A percentile compares a stretch with the other conserved stretches of the same genome.
These are phyloP conservation scores for Opisthocomus hoazin DNA, from an alignment of 2,113 vertebrate species.

Conservation along the genomic window DNA sequence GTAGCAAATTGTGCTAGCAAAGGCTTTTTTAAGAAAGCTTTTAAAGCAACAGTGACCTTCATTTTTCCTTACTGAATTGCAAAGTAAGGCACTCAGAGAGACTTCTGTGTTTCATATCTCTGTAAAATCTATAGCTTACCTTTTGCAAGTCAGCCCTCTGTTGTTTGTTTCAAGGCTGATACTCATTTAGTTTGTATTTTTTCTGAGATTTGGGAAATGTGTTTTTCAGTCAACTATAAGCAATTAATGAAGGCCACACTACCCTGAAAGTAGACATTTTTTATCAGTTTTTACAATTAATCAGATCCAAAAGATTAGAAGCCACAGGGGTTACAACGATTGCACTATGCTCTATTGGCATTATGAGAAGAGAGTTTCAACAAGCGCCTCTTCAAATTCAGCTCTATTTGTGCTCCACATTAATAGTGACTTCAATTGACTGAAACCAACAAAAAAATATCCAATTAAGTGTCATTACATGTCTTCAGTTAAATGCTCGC, in stretches of 20 bases:
- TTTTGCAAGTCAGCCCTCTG: neutral
- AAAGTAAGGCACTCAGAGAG: neutral
- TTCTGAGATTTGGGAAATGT: neutral
- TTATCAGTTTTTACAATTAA: conserved; percentile 25
- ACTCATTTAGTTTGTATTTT: neutral
- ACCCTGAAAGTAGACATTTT: neutral
- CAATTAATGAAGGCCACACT: neutral
- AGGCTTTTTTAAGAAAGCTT: neutral
- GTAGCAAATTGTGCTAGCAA: neutral
- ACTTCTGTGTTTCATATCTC: neutral
- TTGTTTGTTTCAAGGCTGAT: neutral
- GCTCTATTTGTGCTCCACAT: conserved; percentile 31
- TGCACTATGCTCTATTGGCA: neutral
- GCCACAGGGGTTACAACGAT: neutral
- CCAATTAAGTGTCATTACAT: conserved; percentile 56
- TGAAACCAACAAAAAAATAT: conserved; percentile 10
- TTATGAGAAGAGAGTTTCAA: conserved; percentile 43
- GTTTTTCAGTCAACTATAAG: neutral
- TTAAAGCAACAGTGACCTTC: neutral
- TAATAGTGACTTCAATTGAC: conserved; percentile 53
- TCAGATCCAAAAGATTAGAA: conserved; percentile 27
- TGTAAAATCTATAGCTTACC: neutral
- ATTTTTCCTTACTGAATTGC: neutral
- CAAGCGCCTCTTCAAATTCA: conserved; percentile 31
- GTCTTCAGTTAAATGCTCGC: conserved; percentile 1